phyloP scores from a whole-genome alignment of 2,113 vertebrate genomes.

The Rynchops niger region DNA sequence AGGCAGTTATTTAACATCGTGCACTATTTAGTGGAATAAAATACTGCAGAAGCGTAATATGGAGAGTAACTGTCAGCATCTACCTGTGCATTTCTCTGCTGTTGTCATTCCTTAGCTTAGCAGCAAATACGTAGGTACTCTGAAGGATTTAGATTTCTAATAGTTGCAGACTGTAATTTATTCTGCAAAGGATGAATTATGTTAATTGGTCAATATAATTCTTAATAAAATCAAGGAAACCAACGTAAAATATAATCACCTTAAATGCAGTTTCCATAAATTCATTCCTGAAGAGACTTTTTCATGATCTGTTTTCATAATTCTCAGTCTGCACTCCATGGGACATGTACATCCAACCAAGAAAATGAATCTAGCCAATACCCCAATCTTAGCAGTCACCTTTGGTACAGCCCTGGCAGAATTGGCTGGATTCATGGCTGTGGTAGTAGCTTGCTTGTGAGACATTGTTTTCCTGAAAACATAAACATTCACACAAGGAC shows the following conservation, averaged over 20 bases:
- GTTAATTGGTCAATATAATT: background rate
- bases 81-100: background rate
- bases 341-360: background rate
- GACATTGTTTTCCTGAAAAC: background rate
- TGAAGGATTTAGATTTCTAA: background rate
- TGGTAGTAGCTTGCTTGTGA: background rate
- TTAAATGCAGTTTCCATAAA: background rate
- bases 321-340: background rate
- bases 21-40: background rate
- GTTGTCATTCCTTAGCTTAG: background rate
- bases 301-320: background rate
- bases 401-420: background rate
- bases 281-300: background rate
- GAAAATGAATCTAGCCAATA: background rate
- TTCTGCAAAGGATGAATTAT: background rate
- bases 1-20: background rate
- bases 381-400: too few relatives aligned
- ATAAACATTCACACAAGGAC: background rate
- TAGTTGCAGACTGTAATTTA: background rate
- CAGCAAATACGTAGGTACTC: background rate
- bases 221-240: background rate
- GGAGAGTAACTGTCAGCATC: background rate
- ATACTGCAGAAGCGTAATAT: background rate
- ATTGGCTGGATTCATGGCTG: background rate
- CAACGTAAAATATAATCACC: background rate